Percentiles rank a stretch among this genome's conserved stretches.
These are phyloP conservation scores for Oophaga pumilio DNA, from an alignment of 2,113 vertebrate genomes.

Conservation along the genomic window DNA sequence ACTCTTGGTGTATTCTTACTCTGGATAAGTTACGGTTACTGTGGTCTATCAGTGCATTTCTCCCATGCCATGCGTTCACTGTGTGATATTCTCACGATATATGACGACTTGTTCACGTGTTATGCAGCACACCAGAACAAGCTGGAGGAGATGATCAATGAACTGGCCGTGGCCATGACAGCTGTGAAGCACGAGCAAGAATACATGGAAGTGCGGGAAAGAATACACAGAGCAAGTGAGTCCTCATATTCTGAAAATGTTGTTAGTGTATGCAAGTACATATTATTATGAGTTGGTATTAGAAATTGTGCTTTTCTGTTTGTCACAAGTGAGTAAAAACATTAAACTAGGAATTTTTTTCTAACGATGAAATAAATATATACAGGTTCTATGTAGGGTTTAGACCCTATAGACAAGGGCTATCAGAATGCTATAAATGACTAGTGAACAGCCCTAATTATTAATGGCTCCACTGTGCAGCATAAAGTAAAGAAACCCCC, in stretches of 20 bases:
- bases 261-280: too few relatives aligned
- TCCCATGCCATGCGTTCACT: not conserved
- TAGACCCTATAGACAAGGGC: too few relatives aligned
- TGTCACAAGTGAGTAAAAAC: too few relatives aligned
- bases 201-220: constrained; percentile 99
- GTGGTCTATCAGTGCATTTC: not conserved
- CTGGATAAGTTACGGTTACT: not conserved
- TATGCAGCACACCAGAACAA: constrained; percentile 94
- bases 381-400: too few relatives aligned
- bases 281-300: too few relatives aligned
- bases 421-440: too few relatives aligned
- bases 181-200: constrained; percentile 98
- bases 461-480: too few relatives aligned
- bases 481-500: too few relatives aligned
- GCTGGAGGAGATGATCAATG: constrained; percentile 99
- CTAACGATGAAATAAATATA: too few relatives aligned
- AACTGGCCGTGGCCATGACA: constrained; percentile 95
- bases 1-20: not conserved
- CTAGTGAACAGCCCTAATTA: too few relatives aligned
- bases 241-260: constrained; percentile 16
- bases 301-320: too few relatives aligned
- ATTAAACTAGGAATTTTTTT: too few relatives aligned
- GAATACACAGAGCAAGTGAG: constrained; percentile 99
- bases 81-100: not conserved
- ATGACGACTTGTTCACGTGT: not conserved